Conservation (phyloP, 2,888 invertebrate genomes). For the Lysandra coridon region DNA sequence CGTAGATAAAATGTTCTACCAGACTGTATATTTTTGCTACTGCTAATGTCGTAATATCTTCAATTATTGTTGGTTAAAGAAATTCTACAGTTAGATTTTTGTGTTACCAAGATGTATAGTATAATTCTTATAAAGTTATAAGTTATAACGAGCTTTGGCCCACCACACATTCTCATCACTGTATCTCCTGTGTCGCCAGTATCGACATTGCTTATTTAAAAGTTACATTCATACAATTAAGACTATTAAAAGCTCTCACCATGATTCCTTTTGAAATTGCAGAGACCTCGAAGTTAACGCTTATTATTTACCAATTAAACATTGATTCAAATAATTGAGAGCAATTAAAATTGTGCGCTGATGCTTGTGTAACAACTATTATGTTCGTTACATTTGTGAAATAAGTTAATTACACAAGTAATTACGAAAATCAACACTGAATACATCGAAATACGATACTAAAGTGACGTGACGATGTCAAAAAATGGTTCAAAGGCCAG, state of each 20-base stretch:
- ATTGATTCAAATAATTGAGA: not conserved
- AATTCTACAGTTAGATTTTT: no score
- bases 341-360: not conserved
- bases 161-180: no score
- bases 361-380: slow-evolving; percentile 1
- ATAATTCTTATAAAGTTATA: no score
- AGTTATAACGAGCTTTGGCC: no score
- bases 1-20: not conserved
- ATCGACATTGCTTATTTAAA: no score
- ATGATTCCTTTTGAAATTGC: not conserved
- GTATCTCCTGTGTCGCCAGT: no score
- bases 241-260: not conserved
- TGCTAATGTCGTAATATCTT: not conserved
- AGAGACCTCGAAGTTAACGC: not conserved
- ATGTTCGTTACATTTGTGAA: slow-evolving; percentile 12
- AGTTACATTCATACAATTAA: not conserved
- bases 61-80: no score
- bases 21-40: not conserved
- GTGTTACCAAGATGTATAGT: no score
- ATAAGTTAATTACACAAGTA: not conserved
- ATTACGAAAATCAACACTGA: slow-evolving; percentile 1
- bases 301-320: not conserved
- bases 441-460: not conserved
- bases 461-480: no score
- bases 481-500: no score